Conservation (phyloP, 2,888 invertebrate genomes). For the Prosapia bicincta region DNA sequence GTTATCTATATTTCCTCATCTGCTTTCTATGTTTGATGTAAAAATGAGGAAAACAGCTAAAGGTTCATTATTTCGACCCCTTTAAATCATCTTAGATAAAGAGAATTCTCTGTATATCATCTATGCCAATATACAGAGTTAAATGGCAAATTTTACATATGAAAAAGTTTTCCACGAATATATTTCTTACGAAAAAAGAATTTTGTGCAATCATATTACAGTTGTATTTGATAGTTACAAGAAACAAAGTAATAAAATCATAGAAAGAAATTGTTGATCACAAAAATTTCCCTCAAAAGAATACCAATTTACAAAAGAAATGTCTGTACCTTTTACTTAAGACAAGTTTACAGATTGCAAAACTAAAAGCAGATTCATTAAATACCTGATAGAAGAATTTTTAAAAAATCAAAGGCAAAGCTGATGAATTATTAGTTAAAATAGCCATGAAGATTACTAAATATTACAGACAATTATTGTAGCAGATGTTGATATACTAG, state of each 20-base stretch:
- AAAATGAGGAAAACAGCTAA: background rate
- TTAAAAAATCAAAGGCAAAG: background rate
- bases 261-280: background rate
- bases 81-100: background rate
- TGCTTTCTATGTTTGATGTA: background rate
- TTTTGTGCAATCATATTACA: background rate
- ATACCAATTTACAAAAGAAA: constrained; percentile 6
- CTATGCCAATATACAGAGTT: background rate
- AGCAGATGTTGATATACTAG: background rate
- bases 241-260: background rate
- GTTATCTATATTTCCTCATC: too few species aligned
- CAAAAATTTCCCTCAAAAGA: background rate
- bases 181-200: background rate
- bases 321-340: constrained; percentile 7
- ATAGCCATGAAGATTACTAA: background rate
- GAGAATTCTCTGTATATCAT: background rate
- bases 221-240: background rate
- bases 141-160: background rate
- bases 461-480: background rate
- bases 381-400: background rate
- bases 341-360: constrained; percentile 6
- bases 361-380: constrained; percentile 2
- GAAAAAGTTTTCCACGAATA: background rate
- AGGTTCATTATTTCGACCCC: background rate
- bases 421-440: background rate